phyloP scores from a whole-genome alignment of 2,113 vertebrate genomes.

The Tachysurus fulvidraco region DNA sequence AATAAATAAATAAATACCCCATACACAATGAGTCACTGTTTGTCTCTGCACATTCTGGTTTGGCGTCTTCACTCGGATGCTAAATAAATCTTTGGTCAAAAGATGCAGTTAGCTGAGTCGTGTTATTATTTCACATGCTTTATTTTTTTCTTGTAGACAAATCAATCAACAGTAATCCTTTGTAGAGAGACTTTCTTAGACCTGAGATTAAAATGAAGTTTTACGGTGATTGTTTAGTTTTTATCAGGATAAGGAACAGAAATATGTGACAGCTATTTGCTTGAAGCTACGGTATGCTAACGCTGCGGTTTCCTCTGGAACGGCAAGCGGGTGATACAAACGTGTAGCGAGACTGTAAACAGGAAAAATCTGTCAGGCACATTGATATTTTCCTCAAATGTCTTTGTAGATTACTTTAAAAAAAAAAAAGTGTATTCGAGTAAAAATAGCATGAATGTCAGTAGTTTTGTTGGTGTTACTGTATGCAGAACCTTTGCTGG shows the following conservation, averaged over 20 bases:
- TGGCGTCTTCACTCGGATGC: background rate
- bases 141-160: background rate
- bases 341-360: background rate
- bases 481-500: background rate
- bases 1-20: too few species aligned
- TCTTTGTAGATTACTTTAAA: background rate
- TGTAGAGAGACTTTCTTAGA: background rate
- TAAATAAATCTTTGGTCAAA: slow-evolving; percentile 24
- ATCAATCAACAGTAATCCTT: background rate
- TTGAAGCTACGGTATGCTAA: background rate
- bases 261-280: too few species aligned
- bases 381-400: background rate
- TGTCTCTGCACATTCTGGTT: background rate
- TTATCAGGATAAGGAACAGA: background rate
- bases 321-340: background rate
- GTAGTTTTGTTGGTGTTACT: background rate
- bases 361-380: background rate
- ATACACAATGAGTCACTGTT: background rate
- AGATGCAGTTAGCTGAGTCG: background rate
- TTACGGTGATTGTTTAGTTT: background rate
- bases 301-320: background rate
- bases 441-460: background rate
- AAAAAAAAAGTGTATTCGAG: background rate
- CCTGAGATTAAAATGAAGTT: background rate
- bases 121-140: background rate